Conservation (phyloP, 2,113 vertebrate genomes). For the Vidua chalybeata region DNA sequence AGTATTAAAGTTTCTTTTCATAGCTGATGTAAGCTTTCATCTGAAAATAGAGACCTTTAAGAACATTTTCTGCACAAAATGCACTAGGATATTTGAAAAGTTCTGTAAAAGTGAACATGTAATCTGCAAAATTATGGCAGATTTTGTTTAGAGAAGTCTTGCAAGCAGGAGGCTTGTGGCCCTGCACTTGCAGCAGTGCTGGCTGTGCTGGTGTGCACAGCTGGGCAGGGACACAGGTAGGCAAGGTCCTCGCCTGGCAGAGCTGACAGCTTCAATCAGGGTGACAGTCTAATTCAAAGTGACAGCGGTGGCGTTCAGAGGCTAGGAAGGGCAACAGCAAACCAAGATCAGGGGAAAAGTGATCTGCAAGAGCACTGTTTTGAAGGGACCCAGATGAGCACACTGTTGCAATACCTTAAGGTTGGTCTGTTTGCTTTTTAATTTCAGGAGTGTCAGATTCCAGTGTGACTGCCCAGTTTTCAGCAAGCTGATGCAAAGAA, state of each 20-base stretch:
- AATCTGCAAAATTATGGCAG: neutral
- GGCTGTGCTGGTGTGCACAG: neutral
- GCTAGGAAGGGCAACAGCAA: neutral
- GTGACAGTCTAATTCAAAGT: neutral
- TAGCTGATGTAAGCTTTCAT: neutral
- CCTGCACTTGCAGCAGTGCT: neutral
- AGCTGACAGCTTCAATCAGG: slow-evolving; percentile 18
- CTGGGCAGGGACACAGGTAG: neutral
- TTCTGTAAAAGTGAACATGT: neutral
- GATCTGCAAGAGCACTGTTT: neutral
- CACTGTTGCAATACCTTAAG: neutral
- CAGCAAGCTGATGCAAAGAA: neutral
- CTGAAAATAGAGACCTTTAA: neutral
- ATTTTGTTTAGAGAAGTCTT: neutral
- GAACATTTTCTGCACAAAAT: neutral
- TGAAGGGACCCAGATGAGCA: neutral
- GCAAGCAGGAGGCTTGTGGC: neutral
- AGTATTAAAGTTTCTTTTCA: neutral
- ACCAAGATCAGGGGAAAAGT: neutral
- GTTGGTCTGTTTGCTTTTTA: neutral
- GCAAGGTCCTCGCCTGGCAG: neutral
- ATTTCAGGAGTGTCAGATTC: neutral
- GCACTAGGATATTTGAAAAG: neutral
- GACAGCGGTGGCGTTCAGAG: neutral
- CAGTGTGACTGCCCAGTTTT: neutral